Conservation (phyloP, 2,797 vertebrate genomes). For the Megaceryle alcyon region DNA sequence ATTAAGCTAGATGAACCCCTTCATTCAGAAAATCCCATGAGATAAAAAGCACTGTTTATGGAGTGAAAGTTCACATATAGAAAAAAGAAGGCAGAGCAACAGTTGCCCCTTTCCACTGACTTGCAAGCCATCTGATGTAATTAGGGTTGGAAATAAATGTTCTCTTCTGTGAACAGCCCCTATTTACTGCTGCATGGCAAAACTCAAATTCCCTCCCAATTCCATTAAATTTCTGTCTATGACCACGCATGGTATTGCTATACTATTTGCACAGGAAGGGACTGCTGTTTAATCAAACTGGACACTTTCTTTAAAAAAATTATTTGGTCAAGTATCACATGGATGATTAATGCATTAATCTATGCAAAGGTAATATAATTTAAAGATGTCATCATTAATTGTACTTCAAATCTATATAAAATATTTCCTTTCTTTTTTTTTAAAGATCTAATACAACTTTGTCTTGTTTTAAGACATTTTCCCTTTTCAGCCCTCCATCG, state of each 20-base stretch:
- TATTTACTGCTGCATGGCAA: not conserved
- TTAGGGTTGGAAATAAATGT: not conserved
- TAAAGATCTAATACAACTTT: not conserved
- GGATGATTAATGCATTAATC: not conserved
- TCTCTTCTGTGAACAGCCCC: not conserved
- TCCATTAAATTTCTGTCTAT: not conserved
- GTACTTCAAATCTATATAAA: not conserved
- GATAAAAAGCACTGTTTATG: not conserved
- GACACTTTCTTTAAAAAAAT: not conserved
- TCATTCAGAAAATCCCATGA: not conserved
- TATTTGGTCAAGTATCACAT: not conserved
- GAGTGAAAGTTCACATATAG: not conserved
- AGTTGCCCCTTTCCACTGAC: not conserved
- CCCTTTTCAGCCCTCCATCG: not conserved
- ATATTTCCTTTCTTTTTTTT: not conserved
- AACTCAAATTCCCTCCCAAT: not conserved
- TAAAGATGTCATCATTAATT: not conserved
- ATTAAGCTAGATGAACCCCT: not conserved
- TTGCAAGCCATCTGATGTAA: not conserved
- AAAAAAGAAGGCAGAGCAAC: not conserved
- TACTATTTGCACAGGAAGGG: not conserved
- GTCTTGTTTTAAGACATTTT: not conserved
- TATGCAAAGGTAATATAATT: not conserved
- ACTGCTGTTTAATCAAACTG: not conserved
- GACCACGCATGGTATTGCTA: not conserved